Base-by-base conservation (phyloP, 2,113 vertebrate genomes). In the Campylorhamphus procurvoides region DNA sequence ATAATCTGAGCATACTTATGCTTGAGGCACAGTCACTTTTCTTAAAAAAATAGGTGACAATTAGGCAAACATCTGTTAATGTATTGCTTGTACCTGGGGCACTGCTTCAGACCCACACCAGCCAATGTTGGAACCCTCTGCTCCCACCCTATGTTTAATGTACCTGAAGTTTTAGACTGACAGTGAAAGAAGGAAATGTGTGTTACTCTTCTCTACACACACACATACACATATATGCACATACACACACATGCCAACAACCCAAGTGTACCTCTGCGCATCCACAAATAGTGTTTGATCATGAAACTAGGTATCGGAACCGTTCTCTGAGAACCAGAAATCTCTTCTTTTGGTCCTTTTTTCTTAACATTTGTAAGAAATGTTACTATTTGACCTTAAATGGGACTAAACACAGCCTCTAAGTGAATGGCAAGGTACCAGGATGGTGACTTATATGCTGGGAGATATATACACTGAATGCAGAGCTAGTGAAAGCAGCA, bases 191-290 rank as follows among this genome's bases (percentile, higher is more conserved):
- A 66, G 18, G 14, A 5, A 60, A 68, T 1, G 1, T 14, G 9
- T 42, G 14, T 24, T 56, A 37, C 7, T 62, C 29, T 73, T 29
- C 49, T 49, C 14, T 18, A 14, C 2, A 2, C 7, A 15, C 19
- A 27, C 12, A 31, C 6, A 12, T 8, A 24, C 17, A 40, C 1
- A 1, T 10, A 20, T 2, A 2, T 6, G 7, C 25, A n/a, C 2
- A 25, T 9, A 18, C 10, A 24, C 37, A 24, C 0, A 2, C 29
- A 12, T 2, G 6, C 11, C 68, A 49, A 50, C 17, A 31, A 31
- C 6, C 7, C 31, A 40, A 4, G 9, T 37, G 44, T 75, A 39
- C 35, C 20, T 44, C 58, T 90, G 16, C 39, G 16, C 33, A 60
- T 31, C 17, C 17, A 31, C 8, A 84, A 44, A 46, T 35, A 7